Evolutionary conservation across 2,797 vertebrate genomes (phyloP), one percentile per base, ranked within the genome.

Genomic region (Diglossa cyanea): DNA sequence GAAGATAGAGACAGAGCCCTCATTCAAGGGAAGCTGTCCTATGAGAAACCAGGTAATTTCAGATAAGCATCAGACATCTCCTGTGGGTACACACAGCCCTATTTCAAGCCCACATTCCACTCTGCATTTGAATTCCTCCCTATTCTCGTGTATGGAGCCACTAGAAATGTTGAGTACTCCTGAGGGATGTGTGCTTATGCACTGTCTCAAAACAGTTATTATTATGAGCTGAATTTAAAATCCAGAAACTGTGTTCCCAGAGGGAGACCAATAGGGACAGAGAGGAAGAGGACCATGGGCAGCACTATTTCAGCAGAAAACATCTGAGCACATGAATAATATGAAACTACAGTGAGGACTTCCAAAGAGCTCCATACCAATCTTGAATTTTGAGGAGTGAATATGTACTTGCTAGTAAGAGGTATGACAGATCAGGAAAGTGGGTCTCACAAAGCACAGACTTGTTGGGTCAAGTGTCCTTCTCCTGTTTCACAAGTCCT

Each of bases 401-500:
- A 83, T 68, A 79, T n/a, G 31, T 78, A 23, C 37, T 92, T 42
- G 31, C 37, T 61, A 86, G 47, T 40, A 70, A 62, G 70, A 92
- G 53, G 75, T 60, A 92, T 15, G 63, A 88, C 71, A 53, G 63
- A 73, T 88, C 91, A 92, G 94, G 94, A 92, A 97, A 96, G 73
- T 37, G 74, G 86, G 93, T 81, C 93, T 94, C 93, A 71, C 81
- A 95, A 96, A 95, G 81, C 71, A 2, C 62, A 58, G 90, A 90
- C 96, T 93, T 86, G 86, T 94, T 93, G 90, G 94, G 96, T 95
- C 72, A 90, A 96, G 97, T 93, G 95, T 95, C 94, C 90, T 92
- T 91, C 97, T 97, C 97, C 96, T 98, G 96, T 95, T 93, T 95
- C 89, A 86, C 86, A 91, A 95, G 86, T 93, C 92, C 96, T 94